Base-by-base conservation (phyloP, 2,888 invertebrate genomes). In the Sarcophaga variegata region DNA sequence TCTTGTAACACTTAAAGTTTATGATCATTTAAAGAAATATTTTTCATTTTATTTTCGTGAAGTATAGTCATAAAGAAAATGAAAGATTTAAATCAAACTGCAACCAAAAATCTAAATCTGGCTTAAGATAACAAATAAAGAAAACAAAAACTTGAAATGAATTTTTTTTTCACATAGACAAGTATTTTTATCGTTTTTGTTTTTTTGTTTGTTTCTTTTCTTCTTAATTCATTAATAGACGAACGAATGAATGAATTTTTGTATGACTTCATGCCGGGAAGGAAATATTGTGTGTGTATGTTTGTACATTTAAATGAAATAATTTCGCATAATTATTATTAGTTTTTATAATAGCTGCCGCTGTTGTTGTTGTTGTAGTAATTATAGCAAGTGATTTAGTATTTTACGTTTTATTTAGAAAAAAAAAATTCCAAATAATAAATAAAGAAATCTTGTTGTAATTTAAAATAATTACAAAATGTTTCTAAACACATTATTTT, bases 301-400 rank as follows among this genome's bases (percentile, higher is more conserved):
- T 62, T 11, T 14, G 60, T 62, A 14, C 67, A 54, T 45, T 77
- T 59, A 76, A 25, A 72, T 75, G 70, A 77, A 83, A 80, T 81
- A 85, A 83, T 87, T 87, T 87, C 75, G 66, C 81, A 84, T 87
- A 84, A 87, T 86, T 86, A 75, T 84, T 63, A 54, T 83, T 37
- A 37, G 37, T 37, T 37, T 37, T 37, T 37, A 37, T 37, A 37
- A 37, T 10, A 37, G 8, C 8, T 8, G 37, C 2, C 8, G 37
- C 8, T 54, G 25, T 54, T 54, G 12, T 54, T 54, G 54, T 17
- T 49, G 45, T 82, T 82, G 47, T 74, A 72, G 79, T 67, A 79
- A 79, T 84, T 84, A 81, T 83, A 67, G 81, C 10, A 83, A 83
- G 78, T 81, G 78, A 81, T 66, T 87, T 85, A 49, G 63, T 54